Conservation (phyloP, 2,113 vertebrate genomes). For the Eleginops maclovinus region DNA sequence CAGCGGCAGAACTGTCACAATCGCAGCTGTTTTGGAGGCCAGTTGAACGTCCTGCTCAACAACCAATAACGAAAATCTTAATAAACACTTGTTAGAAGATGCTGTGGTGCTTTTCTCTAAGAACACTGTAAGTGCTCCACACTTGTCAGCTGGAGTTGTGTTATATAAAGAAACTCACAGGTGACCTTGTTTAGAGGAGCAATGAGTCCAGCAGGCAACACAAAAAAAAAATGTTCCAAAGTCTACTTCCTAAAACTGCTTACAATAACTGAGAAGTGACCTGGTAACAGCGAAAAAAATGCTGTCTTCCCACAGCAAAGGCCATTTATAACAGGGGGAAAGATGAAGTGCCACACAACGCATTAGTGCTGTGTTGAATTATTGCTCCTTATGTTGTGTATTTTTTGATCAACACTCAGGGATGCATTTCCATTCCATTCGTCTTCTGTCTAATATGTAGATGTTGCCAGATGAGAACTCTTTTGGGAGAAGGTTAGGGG, state of each 20-base stretch:
- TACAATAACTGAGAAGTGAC: conserved; percentile 22
- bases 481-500: not conserved
- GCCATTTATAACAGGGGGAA: not conserved
- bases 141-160: conserved; percentile 56
- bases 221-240: conserved; percentile 36
- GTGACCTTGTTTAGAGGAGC: conserved; percentile 65
- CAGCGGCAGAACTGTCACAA: conserved; percentile 40
- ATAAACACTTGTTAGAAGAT: conserved; percentile 30
- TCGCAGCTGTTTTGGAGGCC: not conserved
- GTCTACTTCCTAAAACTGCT: conserved; percentile 43
- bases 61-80: conserved; percentile 38
- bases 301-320: not conserved
- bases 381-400: not conserved
- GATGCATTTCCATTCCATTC: not conserved
- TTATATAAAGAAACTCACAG: conserved; percentile 51
- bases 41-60: conserved; percentile 28
- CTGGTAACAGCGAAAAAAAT: conserved; percentile 14
- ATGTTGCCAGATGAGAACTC: not conserved
- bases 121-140: conserved; percentile 31
- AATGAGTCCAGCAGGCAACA: conserved; percentile 16
- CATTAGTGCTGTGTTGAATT: not conserved
- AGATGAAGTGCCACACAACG: not conserved
- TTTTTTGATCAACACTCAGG: not conserved
- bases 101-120: conserved; percentile 22
- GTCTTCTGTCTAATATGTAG: not conserved